Percentiles rank a stretch among this genome's conserved stretches.
Conservation (phyloP, 2,113 vertebrate species). For the Myiozetetes cayanensis region DNA sequence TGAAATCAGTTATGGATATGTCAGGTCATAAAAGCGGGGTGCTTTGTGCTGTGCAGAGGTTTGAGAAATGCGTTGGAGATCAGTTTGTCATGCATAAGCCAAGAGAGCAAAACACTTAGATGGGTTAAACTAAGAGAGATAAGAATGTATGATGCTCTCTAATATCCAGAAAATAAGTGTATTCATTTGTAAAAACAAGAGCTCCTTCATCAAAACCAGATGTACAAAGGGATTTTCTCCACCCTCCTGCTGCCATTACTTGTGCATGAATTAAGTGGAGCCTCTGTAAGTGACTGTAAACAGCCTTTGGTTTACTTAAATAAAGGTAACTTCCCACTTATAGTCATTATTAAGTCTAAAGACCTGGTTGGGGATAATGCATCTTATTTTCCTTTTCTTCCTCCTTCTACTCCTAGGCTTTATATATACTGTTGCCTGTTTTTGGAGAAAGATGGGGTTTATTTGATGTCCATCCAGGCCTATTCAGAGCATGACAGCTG, state of each 20-base stretch:
- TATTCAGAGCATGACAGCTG: background rate
- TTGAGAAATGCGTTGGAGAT: background rate
- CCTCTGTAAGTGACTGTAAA: background rate
- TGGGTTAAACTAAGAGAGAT: background rate
- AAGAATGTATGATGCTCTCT: background rate
- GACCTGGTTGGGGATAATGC: background rate
- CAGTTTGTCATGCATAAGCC: background rate
- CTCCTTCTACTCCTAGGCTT: background rate
- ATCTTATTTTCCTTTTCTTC: background rate
- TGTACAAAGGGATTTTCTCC: background rate
- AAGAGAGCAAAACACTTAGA: background rate
- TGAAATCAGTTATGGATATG: background rate
- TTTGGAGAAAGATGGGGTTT: background rate
- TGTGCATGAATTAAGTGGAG: background rate
- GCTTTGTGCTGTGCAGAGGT: background rate
- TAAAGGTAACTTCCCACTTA: background rate
- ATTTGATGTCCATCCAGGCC: background rate
- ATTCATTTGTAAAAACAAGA: background rate
- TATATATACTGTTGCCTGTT: background rate
- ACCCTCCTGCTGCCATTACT: background rate
- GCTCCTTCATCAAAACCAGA: background rate
- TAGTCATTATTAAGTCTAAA: background rate
- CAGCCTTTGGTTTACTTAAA: background rate
- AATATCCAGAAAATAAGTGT: background rate
- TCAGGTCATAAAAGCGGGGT: background rate